Base-by-base conservation (phyloP, 2,797 vertebrate genomes). In the Hydrophis major region DNA sequence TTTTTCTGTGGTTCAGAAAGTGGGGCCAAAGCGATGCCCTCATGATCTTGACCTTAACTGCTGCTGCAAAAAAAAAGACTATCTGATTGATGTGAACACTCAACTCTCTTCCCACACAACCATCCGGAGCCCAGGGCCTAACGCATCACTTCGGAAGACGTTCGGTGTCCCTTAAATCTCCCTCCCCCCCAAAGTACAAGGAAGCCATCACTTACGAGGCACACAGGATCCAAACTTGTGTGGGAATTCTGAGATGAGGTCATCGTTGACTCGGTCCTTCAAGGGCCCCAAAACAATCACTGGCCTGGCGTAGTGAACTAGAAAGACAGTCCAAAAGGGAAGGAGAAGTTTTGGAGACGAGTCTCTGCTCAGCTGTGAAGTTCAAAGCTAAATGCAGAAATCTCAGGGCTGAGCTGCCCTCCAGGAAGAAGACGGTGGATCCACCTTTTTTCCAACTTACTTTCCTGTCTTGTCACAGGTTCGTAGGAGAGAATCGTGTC, bases 171-270 rank as follows among this genome's bases (percentile, higher is more conserved):
- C 32, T 37, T 10, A 12, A 25, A 22, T 3, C 59, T 20, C 2
- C 69, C 74, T 27, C 28, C 56, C 42, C 56, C 42, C 42, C 4
- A 2, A 25, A 6, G n/a, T 59, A 2, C 59, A 53, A 11, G 69
- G 55, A 22, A 4, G 4, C 6, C 6, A 1, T 78, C n/a, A 98
- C 99, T 99, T 97, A 99, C 99, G 99, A 92, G 99, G 99, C 95
- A 99, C 99, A 11, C 99, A 99, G 94, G 99, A 99, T 95, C 99
- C 99, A 97, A 99, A 99, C 97, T 99, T 99, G 97, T 99, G 99
- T 2, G 99, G 98, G 87, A 99, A 99, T 97, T 99, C 99, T 0
- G 99, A 99, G 97, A 99, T 99, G 97, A 99, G 98, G 97, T 99
- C 99, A 10, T 99, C 99, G 0, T 99, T 99, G 97, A 99, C 89